Evolutionary conservation across 1,140 invertebrate species (phyloP).

Genomic region (honey bee (Apis mellifera)): Amel_HAv3.1 CM009941.2:10167001-10167500

Average conservation of each 20-base stretch:
- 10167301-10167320: conserved; percentile 11
- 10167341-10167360: not conserved
- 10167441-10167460: too few relatives aligned
- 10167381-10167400: not conserved
- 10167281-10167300: not conserved
- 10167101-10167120: too few relatives aligned
- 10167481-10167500: too few relatives aligned
- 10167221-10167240: not conserved
- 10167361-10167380: not conserved
- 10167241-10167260: not conserved
- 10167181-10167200: not conserved
- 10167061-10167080: too few relatives aligned
- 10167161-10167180: not conserved
- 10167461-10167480: not conserved
- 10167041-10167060: not conserved
- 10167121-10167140: too few relatives aligned
- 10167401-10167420: not conserved
- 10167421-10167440: too few relatives aligned
- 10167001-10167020: not conserved
- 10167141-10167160: not conserved
- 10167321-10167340: not conserved
- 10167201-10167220: not conserved
- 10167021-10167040: not conserved
- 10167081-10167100: too few relatives aligned
- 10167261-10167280: not conserved